phyloP scores from a whole-genome alignment of 2,888 invertebrate species.

The Zaprionus lineosus region DNA sequence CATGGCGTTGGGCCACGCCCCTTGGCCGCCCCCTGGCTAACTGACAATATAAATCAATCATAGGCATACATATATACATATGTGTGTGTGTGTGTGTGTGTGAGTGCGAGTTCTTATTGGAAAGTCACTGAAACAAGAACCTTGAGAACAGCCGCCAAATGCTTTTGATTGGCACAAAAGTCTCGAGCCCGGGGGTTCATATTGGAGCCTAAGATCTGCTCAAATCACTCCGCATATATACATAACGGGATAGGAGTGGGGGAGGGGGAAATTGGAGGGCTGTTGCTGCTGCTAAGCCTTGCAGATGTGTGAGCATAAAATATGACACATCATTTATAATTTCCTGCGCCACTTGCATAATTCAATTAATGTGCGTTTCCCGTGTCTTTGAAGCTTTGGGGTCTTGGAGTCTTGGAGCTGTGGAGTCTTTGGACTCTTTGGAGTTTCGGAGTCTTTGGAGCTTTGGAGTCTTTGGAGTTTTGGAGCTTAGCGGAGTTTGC shows the following conservation, averaged over 20 bases:
- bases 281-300: too few species aligned
- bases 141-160: slow-evolving; percentile 54
- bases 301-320: too few species aligned
- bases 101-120: slow-evolving; percentile 63
- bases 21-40: slow-evolving; percentile 34
- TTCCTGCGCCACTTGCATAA: slow-evolving; percentile 67
- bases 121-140: slow-evolving; percentile 65
- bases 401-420: too few species aligned
- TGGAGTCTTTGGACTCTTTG: too few species aligned
- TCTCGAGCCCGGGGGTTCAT: slow-evolving; percentile 26
- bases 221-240: neutral
- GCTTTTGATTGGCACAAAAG: slow-evolving; percentile 56
- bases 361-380: slow-evolving; percentile 72
- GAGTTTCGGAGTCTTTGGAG: too few species aligned
- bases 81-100: slow-evolving; percentile 24
- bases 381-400: slow-evolving; percentile 49
- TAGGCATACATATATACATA: slow-evolving; percentile 33
- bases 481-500: slow-evolving; percentile 21
- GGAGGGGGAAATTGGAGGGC: too few species aligned
- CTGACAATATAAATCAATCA: slow-evolving; percentile 75
- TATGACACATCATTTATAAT: slow-evolving; percentile 75
- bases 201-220: slow-evolving; percentile 12
- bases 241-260: too few species aligned
- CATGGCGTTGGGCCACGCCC: slow-evolving; percentile 56
- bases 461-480: too few species aligned